These are phyloP conservation scores for Drosophila subobscura DNA, from an alignment of 1,140 invertebrate genomes.

Conservation along the genomic window DNA sequence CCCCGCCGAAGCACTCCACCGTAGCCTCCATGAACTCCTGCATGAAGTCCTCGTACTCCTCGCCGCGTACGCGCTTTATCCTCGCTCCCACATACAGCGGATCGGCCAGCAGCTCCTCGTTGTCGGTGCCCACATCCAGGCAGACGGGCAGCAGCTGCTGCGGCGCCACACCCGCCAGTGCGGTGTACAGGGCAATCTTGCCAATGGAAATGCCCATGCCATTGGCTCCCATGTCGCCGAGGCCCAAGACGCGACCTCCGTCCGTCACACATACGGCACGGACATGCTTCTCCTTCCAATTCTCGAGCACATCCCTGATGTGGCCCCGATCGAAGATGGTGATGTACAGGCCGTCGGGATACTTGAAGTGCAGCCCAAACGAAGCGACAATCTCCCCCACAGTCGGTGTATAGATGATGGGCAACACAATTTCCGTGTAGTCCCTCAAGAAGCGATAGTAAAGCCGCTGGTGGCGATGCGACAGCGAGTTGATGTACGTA, in stretches of 20 bases:
- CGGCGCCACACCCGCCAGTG: slow-evolving; percentile 95
- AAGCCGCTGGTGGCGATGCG: slow-evolving; percentile 95
- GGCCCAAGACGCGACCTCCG: slow-evolving; percentile 95
- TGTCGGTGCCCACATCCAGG: slow-evolving; percentile 97
- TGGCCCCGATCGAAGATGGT: slow-evolving; percentile 98
- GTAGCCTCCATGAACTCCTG: slow-evolving; percentile 98
- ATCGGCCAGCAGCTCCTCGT: slow-evolving; percentile 91
- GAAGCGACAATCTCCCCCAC: slow-evolving; percentile 90
- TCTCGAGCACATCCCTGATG: slow-evolving; percentile 89
- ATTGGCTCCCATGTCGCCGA: slow-evolving; percentile 96
- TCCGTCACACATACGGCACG: slow-evolving; percentile 97
- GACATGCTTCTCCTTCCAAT: slow-evolving; percentile 86
- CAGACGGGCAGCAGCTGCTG: slow-evolving; percentile 94
- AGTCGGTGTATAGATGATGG: slow-evolving; percentile 81
- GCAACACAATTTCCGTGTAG: slow-evolving; percentile 95
- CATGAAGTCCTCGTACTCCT: slow-evolving; percentile 95
- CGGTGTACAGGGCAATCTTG: slow-evolving; percentile 96
- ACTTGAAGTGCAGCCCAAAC: slow-evolving; percentile 55
- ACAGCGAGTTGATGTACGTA: slow-evolving; percentile 91
- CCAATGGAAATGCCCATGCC: slow-evolving; percentile 98
- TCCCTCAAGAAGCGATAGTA: slow-evolving; percentile 97
- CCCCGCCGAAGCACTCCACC: slow-evolving; percentile 91
- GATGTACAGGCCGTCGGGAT: slow-evolving; percentile 96
- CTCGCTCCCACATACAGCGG: slow-evolving; percentile 97
- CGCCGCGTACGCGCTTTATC: slow-evolving; percentile 92